A percentile compares a stretch with the other conserved stretches of the same genome.
Conservation (phyloP, 1,140 invertebrate species). For the Propsilocerus akamusi region DNA sequence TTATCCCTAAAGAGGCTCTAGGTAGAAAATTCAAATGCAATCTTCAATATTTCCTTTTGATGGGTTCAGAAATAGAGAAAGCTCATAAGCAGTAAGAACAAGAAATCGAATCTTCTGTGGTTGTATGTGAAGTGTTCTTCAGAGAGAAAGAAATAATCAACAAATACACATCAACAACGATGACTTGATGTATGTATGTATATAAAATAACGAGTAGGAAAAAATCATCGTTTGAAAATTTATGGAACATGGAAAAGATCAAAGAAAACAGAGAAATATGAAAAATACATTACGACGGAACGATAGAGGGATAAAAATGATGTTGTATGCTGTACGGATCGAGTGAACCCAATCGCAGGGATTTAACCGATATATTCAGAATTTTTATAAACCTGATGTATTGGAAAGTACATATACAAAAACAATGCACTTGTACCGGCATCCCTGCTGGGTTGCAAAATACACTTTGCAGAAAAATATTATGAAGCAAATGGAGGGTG, state of each 20-base stretch:
- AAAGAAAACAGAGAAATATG: conserved; percentile 3
- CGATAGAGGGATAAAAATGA: background rate
- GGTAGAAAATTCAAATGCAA: too few species aligned
- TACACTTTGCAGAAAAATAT: background rate
- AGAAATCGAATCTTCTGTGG: too few species aligned
- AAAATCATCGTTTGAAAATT: background rate
- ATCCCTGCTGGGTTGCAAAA: background rate
- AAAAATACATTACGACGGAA: background rate
- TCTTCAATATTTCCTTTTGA: too few species aligned
- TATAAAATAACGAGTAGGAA: background rate
- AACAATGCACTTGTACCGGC: too few species aligned
- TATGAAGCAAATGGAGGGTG: background rate
- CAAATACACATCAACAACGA: too few species aligned
- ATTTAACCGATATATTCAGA: background rate
- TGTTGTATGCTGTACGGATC: too few species aligned
- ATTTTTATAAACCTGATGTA: background rate
- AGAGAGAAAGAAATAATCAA: too few species aligned
- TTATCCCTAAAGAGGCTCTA: too few species aligned
- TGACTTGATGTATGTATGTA: background rate
- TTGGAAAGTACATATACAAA: background rate
- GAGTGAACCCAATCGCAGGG: background rate
- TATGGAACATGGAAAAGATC: conserved; percentile 3
- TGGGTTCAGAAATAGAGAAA: too few species aligned
- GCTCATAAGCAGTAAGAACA: too few species aligned
- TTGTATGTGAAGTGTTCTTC: too few species aligned